Conservation (phyloP, 2,888 invertebrate species). For the Metellina segmentata region DNA sequence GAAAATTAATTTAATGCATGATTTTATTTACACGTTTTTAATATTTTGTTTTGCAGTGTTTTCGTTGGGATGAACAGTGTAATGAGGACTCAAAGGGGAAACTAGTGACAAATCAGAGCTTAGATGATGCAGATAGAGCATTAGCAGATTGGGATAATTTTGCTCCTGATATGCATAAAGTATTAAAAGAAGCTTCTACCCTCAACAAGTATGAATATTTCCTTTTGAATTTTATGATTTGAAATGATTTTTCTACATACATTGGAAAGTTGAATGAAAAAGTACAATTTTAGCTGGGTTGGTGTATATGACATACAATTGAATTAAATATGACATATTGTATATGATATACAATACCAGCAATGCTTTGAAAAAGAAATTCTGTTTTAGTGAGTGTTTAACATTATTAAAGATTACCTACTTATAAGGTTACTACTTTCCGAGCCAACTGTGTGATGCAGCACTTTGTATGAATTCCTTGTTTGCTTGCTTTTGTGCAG, state of each 20-base stretch:
- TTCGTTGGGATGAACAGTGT: constrained; percentile 40
- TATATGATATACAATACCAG: too few relatives aligned
- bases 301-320: too few relatives aligned
- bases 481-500: too few relatives aligned
- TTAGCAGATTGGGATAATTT: constrained; percentile 59
- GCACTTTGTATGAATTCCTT: too few relatives aligned
- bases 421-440: too few relatives aligned
- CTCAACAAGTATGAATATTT: constrained; percentile 52
- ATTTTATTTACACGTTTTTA: background rate
- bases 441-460: too few relatives aligned
- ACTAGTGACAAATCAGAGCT: background rate
- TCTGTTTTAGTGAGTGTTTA: too few relatives aligned
- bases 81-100: constrained; percentile 49
- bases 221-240: background rate
- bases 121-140: constrained; percentile 35
- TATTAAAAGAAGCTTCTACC: constrained; percentile 54
- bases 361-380: too few relatives aligned
- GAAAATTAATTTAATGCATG: background rate
- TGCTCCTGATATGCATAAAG: constrained; percentile 57
- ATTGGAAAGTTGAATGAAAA: background rate
- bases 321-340: too few relatives aligned
- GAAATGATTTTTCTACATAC: background rate
- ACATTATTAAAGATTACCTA: too few relatives aligned
- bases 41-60: constrained; percentile 37
- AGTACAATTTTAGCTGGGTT: background rate